These are phyloP conservation scores for Aplysia californica DNA, from an alignment of 1,140 invertebrate genomes.

Conservation along the genomic window DNA sequence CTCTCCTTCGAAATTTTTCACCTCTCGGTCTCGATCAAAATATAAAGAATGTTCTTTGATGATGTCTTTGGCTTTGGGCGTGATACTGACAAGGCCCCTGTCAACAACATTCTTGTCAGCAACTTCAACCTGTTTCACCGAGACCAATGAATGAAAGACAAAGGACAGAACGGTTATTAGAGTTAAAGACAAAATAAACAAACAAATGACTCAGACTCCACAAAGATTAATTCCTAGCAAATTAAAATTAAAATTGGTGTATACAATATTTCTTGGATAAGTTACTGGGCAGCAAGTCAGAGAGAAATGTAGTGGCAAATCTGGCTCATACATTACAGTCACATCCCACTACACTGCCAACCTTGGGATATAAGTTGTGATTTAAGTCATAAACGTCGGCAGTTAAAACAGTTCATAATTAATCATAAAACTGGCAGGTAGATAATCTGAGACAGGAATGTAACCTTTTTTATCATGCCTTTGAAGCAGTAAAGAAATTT, in stretches of 20 bases:
- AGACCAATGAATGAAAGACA: neutral
- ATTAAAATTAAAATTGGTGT: neutral
- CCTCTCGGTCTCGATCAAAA: conserved; percentile 74
- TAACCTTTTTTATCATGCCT: neutral
- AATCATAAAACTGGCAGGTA: neutral
- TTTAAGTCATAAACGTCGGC: neutral
- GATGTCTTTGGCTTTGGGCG: conserved; percentile 78
- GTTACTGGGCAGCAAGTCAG: neutral
- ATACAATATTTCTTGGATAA: too few species aligned
- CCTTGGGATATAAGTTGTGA: too few species aligned
- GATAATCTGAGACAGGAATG: neutral
- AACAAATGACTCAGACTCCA: too few species aligned
- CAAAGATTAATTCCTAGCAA: neutral
- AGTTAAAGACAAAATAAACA: neutral
- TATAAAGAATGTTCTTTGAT: conserved; percentile 80
- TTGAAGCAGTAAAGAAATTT: neutral
- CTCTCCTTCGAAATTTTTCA: conserved; percentile 76
- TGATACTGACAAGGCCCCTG: conserved; percentile 76
- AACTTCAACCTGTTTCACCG: neutral
- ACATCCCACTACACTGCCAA: too few species aligned
- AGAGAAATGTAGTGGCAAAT: neutral
- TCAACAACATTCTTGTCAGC: conserved; percentile 73
- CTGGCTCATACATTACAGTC: too few species aligned
- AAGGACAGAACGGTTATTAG: neutral
- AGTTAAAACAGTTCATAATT: neutral